Conservation (phyloP, 2,797 vertebrate genomes). For the Enteromius treurensis region DNA sequence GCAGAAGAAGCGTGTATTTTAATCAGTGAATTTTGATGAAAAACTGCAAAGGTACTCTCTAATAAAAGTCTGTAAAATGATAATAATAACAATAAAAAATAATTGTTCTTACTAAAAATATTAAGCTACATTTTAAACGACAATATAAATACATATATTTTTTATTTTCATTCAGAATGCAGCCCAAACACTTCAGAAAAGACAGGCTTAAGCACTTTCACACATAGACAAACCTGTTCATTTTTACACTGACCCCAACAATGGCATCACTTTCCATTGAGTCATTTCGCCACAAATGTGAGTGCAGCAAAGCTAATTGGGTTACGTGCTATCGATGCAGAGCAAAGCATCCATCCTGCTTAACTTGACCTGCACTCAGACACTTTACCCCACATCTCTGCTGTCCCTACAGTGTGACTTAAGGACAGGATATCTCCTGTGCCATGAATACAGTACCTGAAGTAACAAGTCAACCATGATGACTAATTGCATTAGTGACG, state of each 20-base stretch:
- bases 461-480: constrained; percentile 52
- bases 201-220: not conserved
- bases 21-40: not conserved
- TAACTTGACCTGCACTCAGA: constrained; percentile 31
- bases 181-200: not conserved
- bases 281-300: constrained; percentile 23
- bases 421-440: constrained; percentile 39
- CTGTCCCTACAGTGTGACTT: constrained; percentile 40
- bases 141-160: not conserved
- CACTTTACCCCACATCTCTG: constrained; percentile 35
- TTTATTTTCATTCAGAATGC: not conserved
- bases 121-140: not conserved
- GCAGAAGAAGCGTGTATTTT: not conserved
- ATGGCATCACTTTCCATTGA: constrained; percentile 37
- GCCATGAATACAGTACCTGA: constrained; percentile 42
- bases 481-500: constrained; percentile 59
- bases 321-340: constrained; percentile 43
- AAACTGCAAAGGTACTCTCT: not conserved
- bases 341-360: constrained; percentile 29
- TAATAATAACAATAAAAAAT: not conserved
- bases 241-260: constrained; percentile 34
- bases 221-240: not conserved
- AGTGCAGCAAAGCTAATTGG: constrained; percentile 33
- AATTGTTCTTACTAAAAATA: not conserved
- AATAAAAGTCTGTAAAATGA: not conserved